phyloP scores from a whole-genome alignment of 2,797 vertebrate genomes.

The Falco berigora region DNA sequence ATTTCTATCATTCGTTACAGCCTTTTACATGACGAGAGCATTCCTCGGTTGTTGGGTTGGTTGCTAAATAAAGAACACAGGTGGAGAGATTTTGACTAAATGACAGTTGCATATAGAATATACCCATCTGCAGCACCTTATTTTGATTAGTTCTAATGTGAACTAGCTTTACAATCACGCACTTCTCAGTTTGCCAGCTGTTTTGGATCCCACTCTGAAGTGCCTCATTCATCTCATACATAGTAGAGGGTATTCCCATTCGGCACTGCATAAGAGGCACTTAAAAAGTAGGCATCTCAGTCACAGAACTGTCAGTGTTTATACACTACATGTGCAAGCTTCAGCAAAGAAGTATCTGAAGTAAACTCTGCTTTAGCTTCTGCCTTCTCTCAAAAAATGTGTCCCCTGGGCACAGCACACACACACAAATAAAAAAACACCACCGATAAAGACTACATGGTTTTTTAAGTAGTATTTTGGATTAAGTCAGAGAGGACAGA shows the following conservation, averaged over 20 bases:
- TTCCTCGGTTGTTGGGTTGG: not conserved
- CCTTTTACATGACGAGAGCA: not conserved
- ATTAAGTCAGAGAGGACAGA: not conserved
- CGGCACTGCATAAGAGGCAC: not conserved
- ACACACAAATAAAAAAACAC: accelerated
- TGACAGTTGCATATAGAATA: not conserved
- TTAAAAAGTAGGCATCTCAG: not conserved
- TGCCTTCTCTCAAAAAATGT: not conserved
- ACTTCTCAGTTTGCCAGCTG: conserved; percentile 4
- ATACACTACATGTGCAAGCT: not conserved
- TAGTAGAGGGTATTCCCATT: conserved; percentile 3
- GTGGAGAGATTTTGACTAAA: not conserved
- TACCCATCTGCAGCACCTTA: not conserved
- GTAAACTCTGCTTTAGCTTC: not conserved
- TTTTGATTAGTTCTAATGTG: conserved; percentile 5
- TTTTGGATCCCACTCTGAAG: not conserved
- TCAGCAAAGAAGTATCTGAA: not conserved
- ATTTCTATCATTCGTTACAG: not conserved
- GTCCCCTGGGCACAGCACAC: not conserved
- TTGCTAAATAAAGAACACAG: not conserved
- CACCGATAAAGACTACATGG: not conserved
- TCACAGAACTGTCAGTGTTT: not conserved
- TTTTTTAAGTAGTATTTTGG: not conserved
- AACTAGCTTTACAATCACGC: not conserved
- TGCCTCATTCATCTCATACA: not conserved